Evolutionary conservation across 2,797 vertebrate genomes (phyloP), one percentile per base, ranked within the genome.

Genomic region (Pelobates cultripes): DNA sequence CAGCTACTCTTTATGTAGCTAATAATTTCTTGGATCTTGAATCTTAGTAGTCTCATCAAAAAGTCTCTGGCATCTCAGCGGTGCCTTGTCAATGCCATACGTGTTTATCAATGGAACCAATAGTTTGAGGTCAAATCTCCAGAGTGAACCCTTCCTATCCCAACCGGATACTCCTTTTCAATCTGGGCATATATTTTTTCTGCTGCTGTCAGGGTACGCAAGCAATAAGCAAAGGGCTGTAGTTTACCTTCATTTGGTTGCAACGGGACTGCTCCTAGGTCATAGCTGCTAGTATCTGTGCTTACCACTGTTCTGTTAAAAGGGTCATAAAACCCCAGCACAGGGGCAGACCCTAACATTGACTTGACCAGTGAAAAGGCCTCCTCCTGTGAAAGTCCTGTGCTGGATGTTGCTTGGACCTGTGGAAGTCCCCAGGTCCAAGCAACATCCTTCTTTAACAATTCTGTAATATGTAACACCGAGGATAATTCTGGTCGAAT

Each of bases 1-100:
- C 55, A 57, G 55, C 55, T 12, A 57, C 55, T 57, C 55, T 66
- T 28, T 66, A 66, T 66, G 4, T 66, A 66, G 4, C 28, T 66
- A 28, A 28, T 66, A 66, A 66, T n/a, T 66, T 66, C 63, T 13
- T 66, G 47, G 47, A 51, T 15, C 7, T 66, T 66, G 41, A 69
- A 43, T 69, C 41, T 69, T 10, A 69, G 41, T 69, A 69, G 67
- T 44, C 67, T 69, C 67, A 69, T 69, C 41, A 69, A n/a, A 43
- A 43, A n/a, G 28, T 69, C 41, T 69, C 7, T 69, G 67, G 41
- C 67, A 69, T 69, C 67, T 69, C 67, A 4, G 67, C 7, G 67
- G 7, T 43, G 67, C 67, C 41, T 69, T 69, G 14, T 69, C 67
- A 69, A 69, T 69, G n/a, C 43, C 67, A 69, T 69, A 69, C 2